These are phyloP conservation scores for Poeciliopsis paucimaculata DNA, from an alignment of 2,797 vertebrate species.

Conservation along the genomic window DNA sequence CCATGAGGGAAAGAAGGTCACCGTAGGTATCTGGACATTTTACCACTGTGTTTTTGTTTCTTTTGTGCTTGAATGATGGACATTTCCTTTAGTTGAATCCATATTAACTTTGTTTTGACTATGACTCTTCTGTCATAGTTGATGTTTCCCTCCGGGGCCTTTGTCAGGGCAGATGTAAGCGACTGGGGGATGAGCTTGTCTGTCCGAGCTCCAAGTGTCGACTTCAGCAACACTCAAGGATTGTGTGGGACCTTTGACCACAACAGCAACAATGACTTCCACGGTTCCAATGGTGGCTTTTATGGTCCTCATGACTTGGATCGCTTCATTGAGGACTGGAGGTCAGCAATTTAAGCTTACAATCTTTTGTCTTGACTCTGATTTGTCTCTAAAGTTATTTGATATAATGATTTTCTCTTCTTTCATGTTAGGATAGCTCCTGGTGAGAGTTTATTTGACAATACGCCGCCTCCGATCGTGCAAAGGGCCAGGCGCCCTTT, in stretches of 20 bases:
- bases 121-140: slow-evolving; percentile 70
- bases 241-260: slow-evolving; percentile 83
- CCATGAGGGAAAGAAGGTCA: slow-evolving; percentile 86
- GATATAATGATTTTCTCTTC: neutral
- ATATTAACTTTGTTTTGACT: slow-evolving; percentile 6
- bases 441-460: slow-evolving; percentile 85
- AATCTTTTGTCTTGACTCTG: neutral
- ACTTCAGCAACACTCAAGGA: slow-evolving; percentile 80
- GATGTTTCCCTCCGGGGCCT: slow-evolving; percentile 84
- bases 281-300: slow-evolving; percentile 43
- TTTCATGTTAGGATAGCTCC: slow-evolving; percentile 77
- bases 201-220: slow-evolving; percentile 69
- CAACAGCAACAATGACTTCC: slow-evolving; percentile 81
- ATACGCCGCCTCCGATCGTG: slow-evolving; percentile 48
- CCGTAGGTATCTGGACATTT: slow-evolving; percentile 72
- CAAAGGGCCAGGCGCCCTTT: slow-evolving; percentile 65
- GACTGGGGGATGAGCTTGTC: slow-evolving; percentile 85
- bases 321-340: slow-evolving; percentile 81
- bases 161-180: slow-evolving; percentile 78
- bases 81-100: neutral
- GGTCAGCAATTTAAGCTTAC: slow-evolving; percentile 53
- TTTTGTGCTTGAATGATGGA: neutral
- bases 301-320: slow-evolving; percentile 48
- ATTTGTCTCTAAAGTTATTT: neutral
- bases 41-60: neutral